Base-by-base conservation (phyloP, 2,797 vertebrate genomes). In the Sus cebifrons region DNA sequence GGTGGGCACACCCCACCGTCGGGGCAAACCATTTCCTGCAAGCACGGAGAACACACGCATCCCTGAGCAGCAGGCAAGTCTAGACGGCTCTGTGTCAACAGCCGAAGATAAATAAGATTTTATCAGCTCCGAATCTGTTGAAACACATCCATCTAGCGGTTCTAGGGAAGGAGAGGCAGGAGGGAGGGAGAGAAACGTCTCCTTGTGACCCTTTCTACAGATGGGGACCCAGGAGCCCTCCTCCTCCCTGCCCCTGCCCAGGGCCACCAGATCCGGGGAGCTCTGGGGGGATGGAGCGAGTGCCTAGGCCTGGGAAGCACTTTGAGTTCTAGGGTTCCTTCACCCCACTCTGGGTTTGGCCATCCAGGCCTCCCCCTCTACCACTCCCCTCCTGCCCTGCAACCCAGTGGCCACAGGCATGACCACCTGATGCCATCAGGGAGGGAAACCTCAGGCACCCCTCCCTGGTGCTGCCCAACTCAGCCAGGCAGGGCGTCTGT, bases 121-220 rank as follows among this genome's bases (percentile, higher is more conserved):
- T 99, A 98, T 98, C 98, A 79, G 97, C 98, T 98, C 92, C 29
- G 97, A 98, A 98, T 99, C 98, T 99, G 98, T 99, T 98, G 97
- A 98, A 98, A 99, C 99, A 98, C 98, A 98, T 98, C 98, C 98
- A 98, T 97, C 96, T 99, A 99, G 98, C 98, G 98, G 99, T 98
- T 98, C 98, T 97, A 94, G 97, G 97, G 97, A 98, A 97, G 96
- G 18, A 94, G 86, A 95, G 36, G 95, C 91, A 54, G 4, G 23
- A 92, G 95, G 75, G 84, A 77, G 67, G 75, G 84, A 77, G 67
- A 49, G 64, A n/a, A 70, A 56, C 3, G 5, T 49, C 62, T 78
- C 23, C 68, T 21, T 7, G 0, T 49, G 89, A 60, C 83, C 94
- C 82, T 44, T 17, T 9, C 44, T 40, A 1, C 4, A 27, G 71